Evolutionary conservation across 2,888 invertebrate genomes (phyloP), one percentile per base, ranked within the genome.

Genomic region (Andrena bucephala): DNA sequence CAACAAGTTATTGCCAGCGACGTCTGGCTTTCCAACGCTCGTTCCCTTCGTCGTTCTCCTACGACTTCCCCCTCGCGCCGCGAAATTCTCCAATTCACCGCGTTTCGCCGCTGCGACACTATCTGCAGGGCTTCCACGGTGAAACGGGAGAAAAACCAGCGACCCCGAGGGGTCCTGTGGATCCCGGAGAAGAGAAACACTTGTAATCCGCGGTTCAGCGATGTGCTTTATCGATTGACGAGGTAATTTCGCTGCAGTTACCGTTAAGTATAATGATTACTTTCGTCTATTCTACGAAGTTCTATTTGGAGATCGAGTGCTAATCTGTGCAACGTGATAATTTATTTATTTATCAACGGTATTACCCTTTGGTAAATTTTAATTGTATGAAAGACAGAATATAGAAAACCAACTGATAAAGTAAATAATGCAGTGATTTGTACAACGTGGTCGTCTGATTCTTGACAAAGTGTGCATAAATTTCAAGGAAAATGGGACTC

Each of bases 1-100:
- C 92, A 92, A 92, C 92, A 91, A 92, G 92, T 92, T 92, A 92
- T 90, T 90, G 89, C 89, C 87, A 81, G 83, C 89, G 87, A 90
- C 86, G 89, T 89, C 87, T 84, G 87, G 81, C 90, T 90, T 85
- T 90, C 85, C 89, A 84, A 77, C 81, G 78, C 80, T 77, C 77
- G 71, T 77, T 83, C 74, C 81, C 83, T 83, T 76, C 80, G 81
- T 70, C 78, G 60, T 72, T 59, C 57, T 24, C 85, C 65, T 77
- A 57, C 78, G 74, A 57, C 69, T 62, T 79, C 80, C 78, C 76
- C 69, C 76, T 86, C 76, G 63, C 74, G 57, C 42, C 54, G 63
- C 68, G 63, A 74, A 66, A 76, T 81, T 76, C 81, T 68, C 68
- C 73, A 73, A 85, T 88, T 85, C 89, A 72, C 73, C 78, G 70